Evolutionary conservation across 2,888 invertebrate species (phyloP).

Genomic region (Macropis europaea): DNA sequence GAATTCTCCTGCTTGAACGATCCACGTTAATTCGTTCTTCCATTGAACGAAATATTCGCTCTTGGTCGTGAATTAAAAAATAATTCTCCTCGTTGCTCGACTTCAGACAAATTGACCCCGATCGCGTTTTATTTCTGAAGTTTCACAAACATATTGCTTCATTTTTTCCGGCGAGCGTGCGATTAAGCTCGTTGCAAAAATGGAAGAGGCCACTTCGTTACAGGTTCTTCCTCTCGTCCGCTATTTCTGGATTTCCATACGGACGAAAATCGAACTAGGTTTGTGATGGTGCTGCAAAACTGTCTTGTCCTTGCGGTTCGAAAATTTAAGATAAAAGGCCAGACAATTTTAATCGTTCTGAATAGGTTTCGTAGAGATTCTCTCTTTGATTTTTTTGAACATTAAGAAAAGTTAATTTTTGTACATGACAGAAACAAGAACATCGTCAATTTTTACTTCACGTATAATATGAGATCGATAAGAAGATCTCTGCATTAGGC

Average conservation of each 20-base stretch:
- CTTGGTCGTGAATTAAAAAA: too few relatives aligned
- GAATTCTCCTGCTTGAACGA: too few relatives aligned
- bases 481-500: too few relatives aligned
- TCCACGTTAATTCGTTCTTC: too few relatives aligned
- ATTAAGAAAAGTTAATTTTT: too few relatives aligned
- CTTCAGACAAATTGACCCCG: not conserved
- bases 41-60: too few relatives aligned
- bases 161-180: slow-evolving; percentile 18
- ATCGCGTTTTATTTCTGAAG: not conserved
- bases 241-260: slow-evolving; percentile 40
- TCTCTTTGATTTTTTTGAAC: too few relatives aligned
- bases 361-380: too few relatives aligned
- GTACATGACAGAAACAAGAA: too few relatives aligned
- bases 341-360: too few relatives aligned
- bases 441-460: too few relatives aligned
- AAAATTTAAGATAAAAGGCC: slow-evolving; percentile 19
- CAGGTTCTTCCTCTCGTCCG: slow-evolving; percentile 32
- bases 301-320: slow-evolving; percentile 31
- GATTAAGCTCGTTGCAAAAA: slow-evolving; percentile 38
- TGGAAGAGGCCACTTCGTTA: slow-evolving; percentile 15
- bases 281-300: slow-evolving; percentile 19
- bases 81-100: not conserved
- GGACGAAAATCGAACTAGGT: slow-evolving; percentile 39
- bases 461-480: too few relatives aligned
- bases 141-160: not conserved